phyloP scores from a whole-genome alignment of 2,113 vertebrate species.

The Loxodonta africana region DNA sequence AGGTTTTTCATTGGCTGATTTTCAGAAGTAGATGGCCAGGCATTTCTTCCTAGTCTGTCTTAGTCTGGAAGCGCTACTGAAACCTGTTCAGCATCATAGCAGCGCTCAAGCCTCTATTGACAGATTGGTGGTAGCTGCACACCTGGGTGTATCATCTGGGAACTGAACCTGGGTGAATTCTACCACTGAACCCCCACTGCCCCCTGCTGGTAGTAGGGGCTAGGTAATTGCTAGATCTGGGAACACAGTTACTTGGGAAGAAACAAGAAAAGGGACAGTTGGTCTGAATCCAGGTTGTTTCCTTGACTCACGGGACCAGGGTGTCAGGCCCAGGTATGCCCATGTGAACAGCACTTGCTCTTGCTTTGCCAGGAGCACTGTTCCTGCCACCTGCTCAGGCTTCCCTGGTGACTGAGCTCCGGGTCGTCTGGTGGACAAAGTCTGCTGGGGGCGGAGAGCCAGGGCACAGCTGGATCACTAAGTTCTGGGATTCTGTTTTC shows the following conservation, averaged over 20 bases:
- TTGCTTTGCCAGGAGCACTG: rapidly evolving
- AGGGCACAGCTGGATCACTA: neutral
- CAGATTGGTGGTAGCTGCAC: too few species aligned
- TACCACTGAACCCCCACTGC: too few species aligned
- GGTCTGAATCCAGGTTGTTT: neutral
- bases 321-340: neutral
- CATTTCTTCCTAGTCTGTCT: too few species aligned
- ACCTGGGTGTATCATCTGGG: too few species aligned
- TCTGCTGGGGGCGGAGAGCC: neutral
- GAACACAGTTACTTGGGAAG: neutral
- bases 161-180: too few species aligned
- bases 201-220: neutral
- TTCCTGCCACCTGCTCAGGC: neutral
- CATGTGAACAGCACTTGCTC: neutral
- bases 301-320: neutral
- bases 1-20: too few species aligned
- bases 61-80: too few species aligned
- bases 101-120: too few species aligned
- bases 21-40: too few species aligned
- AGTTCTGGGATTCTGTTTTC: constrained; percentile 23
- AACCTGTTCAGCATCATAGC: too few species aligned
- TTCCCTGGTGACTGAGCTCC: neutral
- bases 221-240: neutral
- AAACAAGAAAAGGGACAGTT: neutral
- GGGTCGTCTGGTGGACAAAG: neutral